Evolutionary conservation across 2,888 invertebrate genomes (phyloP), one percentile per base, ranked within the genome.

Genomic region (Aplocera efformata): DNA sequence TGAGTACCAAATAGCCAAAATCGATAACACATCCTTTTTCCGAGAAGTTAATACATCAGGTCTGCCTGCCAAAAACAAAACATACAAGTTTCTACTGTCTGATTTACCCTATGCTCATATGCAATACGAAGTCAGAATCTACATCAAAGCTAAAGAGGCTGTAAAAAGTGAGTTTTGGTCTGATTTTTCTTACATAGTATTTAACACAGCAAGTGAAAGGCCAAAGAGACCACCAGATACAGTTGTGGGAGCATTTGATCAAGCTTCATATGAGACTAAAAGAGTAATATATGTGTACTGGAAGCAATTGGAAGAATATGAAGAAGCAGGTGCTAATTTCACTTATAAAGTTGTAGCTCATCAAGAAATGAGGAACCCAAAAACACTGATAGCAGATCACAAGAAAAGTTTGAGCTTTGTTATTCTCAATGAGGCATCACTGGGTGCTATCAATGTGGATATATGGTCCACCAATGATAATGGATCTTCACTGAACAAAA

Each of bases 201-300:
- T 93, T 53, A 84, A 90, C 48, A 95, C 96, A 1, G 79, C 67
- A 7, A 88, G 90, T 61, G 85, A 84, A 48, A 73, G 44, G 39
- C 95, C 96, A 1, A 89, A 85, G 8, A 80, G 89, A 17, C 91
- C 96, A 17, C 96, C 96, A 0, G 89, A 89, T 32, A 91, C 92
- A 2, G 91, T 91, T 49, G 82, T 91, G 10, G 96, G 96, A 25
- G 93, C 94, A 60, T 96, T 95, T 69, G 91, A 94, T 70, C 89
- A 92, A 50, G 77, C 81, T 79, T 72, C 72, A 36, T 89, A 73
- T 58, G 79, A 88, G 9, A 74, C 79, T 23, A 86, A 88, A 44
- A 84, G 93, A 50, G 89, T 91, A 36, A 83, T 95, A 25, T 91
- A 91, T 67, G 79, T 96, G 10, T 96, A 95, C 70, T 96, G 96